phyloP scores from a whole-genome alignment of 2,113 vertebrate species.

The Corvus hawaiiensis region DNA sequence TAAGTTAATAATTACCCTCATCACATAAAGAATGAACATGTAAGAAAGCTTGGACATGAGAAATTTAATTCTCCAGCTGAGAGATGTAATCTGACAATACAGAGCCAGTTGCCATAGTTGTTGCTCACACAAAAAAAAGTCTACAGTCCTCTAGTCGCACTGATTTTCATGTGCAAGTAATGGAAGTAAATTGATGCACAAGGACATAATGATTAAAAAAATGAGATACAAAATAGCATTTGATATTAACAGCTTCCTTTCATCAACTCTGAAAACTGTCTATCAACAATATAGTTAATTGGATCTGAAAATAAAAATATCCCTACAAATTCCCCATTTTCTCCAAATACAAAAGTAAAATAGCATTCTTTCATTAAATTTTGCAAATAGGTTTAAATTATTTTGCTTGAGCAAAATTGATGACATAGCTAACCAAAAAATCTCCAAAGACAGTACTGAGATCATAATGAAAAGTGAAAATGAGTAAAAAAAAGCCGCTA shows the following conservation, averaged over 20 bases:
- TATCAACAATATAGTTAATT: not conserved
- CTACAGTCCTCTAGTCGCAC: not conserved
- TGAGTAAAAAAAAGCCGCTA: not conserved
- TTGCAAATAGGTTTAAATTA: not conserved
- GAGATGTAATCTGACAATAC: not conserved
- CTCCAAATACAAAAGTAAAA: not conserved
- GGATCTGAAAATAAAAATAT: not conserved
- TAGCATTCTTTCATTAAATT: not conserved
- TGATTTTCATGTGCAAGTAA: not conserved
- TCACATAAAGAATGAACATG: not conserved
- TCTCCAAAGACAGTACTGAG: not conserved
- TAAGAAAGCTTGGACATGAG: not conserved
- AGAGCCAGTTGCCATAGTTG: not conserved
- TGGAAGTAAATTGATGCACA: not conserved
- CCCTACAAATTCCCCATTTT: not conserved
- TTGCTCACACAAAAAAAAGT: not conserved
- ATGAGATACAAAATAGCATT: not conserved
- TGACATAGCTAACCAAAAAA: not conserved
- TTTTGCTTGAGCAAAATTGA: not conserved
- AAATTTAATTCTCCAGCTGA: not conserved
- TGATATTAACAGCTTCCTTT: not conserved
- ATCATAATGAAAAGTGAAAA: slow-evolving; percentile 14
- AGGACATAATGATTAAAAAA: not conserved
- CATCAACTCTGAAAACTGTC: not conserved
- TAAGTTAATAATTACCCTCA: not conserved